A percentile compares a stretch with the other conserved stretches of the same genome.
phyloP scores from a whole-genome alignment of 2,888 invertebrate genomes.

The Nipponacmea schrenckii region DNA sequence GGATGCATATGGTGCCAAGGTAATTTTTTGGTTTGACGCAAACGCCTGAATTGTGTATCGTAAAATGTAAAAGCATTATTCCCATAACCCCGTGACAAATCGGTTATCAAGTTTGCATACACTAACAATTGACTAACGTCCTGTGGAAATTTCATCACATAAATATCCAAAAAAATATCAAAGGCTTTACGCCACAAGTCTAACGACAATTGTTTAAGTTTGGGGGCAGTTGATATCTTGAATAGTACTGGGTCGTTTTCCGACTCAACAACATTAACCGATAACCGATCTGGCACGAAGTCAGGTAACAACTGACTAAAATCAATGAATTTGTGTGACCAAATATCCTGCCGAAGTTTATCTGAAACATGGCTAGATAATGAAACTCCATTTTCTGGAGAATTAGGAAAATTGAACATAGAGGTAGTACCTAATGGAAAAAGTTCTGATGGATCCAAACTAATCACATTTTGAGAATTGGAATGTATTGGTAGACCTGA shows the following conservation, averaged over 20 bases:
- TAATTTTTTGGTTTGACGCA: background rate
- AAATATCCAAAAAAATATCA: background rate
- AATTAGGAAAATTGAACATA: no score
- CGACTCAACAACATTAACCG: background rate
- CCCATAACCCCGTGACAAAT: background rate
- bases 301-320: no score
- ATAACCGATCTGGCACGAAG: background rate
- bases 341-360: no score
- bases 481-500: no score
- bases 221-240: background rate
- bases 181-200: background rate
- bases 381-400: no score
- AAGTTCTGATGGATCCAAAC: no score
- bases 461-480: no score
- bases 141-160: background rate
- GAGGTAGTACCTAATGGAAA: no score
- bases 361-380: no score
- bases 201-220: background rate
- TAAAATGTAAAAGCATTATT: background rate
- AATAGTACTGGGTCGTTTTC: background rate
- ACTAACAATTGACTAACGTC: background rate
- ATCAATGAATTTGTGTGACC: no score
- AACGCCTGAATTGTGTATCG: background rate
- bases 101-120: background rate
- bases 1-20: background rate